Percentiles rank a stretch among this genome's conserved stretches.
phyloP scores from a whole-genome alignment of 2,113 vertebrate genomes.

The Gopherus evgoodei region DNA sequence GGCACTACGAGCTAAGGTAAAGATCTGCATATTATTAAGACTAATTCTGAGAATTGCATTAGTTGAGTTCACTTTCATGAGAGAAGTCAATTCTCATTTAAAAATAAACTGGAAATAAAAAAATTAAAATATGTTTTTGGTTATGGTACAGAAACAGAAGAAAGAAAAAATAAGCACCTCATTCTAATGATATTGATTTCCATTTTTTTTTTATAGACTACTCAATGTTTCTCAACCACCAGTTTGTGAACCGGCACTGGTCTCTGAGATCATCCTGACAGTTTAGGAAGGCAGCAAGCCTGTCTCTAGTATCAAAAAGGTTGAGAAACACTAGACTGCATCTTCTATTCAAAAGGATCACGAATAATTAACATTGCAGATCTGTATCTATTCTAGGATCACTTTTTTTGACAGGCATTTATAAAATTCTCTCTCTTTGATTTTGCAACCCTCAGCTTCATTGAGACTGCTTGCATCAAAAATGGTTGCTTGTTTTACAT shows the following conservation, averaged over 20 bases:
- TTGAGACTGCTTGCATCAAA: background rate
- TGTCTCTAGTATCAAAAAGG: background rate
- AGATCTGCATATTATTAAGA: background rate
- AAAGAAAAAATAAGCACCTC: background rate
- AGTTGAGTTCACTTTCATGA: background rate
- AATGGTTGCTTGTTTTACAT: background rate
- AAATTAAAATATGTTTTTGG: background rate
- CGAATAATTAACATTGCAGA: background rate
- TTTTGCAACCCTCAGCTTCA: background rate
- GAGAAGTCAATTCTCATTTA: background rate
- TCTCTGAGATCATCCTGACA: background rate
- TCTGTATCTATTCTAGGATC: background rate
- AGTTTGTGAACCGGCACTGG: background rate
- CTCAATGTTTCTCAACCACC: background rate
- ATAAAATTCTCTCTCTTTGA: background rate
- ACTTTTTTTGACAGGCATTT: background rate
- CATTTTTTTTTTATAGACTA: background rate
- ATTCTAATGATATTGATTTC: background rate
- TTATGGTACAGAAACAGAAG: background rate
- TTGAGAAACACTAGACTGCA: background rate
- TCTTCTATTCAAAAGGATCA: background rate
- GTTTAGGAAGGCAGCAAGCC: background rate
- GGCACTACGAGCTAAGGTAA: slow-evolving; percentile 52
- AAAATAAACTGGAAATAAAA: background rate
- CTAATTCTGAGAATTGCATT: background rate